phyloP scores from a whole-genome alignment of 2,888 invertebrate genomes.

The Ochropleura leucogaster region DNA sequence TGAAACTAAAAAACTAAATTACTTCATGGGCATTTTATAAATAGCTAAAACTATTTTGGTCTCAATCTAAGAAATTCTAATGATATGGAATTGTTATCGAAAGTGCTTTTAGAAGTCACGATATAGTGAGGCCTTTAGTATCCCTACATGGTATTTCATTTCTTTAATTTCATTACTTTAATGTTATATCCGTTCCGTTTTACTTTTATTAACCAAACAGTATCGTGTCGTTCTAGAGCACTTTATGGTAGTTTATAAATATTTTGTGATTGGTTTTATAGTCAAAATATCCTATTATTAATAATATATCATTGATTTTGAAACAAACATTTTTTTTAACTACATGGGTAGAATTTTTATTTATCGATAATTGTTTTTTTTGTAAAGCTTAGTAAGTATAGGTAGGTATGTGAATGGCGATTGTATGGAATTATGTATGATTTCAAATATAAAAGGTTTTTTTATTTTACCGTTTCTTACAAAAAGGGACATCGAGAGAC shows the following conservation, averaged over 20 bases:
- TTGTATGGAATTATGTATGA: slow-evolving; percentile 37
- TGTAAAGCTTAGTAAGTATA: slow-evolving; percentile 4
- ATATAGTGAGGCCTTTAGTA: background rate
- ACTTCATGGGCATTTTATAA: slow-evolving; percentile 34
- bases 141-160: background rate
- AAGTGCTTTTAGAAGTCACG: slow-evolving; percentile 27
- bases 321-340: slow-evolving; percentile 5
- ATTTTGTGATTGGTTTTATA: slow-evolving; percentile 21
- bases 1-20: slow-evolving; percentile 27
- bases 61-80: slow-evolving; percentile 60
- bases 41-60: slow-evolving; percentile 61
- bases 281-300: slow-evolving; percentile 21
- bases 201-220: background rate
- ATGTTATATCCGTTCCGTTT: background rate
- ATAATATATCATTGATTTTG: background rate
- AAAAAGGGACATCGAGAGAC: slow-evolving; percentile 62
- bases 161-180: background rate
- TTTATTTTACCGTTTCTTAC: slow-evolving; percentile 46
- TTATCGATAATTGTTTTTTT: background rate
- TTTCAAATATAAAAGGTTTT: slow-evolving; percentile 41
- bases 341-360: background rate
- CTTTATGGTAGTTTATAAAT: slow-evolving; percentile 14
- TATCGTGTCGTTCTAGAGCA: slow-evolving; percentile 20
- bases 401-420: slow-evolving; percentile 18
- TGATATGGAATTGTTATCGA: slow-evolving; percentile 63